These are phyloP conservation scores for Allolobophora icterica DNA, from an alignment of 2,888 invertebrate genomes.

Conservation along the genomic window DNA sequence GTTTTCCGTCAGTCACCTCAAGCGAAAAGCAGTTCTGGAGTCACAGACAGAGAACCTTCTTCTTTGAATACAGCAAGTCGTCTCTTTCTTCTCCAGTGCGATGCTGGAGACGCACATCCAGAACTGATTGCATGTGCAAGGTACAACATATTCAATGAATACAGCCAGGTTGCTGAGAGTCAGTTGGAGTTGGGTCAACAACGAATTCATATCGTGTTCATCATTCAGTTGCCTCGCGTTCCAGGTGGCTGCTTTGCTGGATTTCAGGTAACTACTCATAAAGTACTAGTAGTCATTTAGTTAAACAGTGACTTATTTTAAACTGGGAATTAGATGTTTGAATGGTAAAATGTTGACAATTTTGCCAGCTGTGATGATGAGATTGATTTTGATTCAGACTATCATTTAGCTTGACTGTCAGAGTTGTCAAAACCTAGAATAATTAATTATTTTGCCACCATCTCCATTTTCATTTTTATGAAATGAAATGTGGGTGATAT, in stretches of 20 bases:
- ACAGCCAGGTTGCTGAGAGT: conserved; percentile 15
- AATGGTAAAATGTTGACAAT: background rate
- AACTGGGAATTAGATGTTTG: background rate
- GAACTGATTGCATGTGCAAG: conserved; percentile 58
- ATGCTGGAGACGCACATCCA: conserved; percentile 55
- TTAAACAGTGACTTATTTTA: background rate
- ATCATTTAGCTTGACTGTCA: too few relatives aligned
- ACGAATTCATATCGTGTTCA: conserved; percentile 52
- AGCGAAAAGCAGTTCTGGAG: background rate
- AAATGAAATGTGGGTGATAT: too few relatives aligned
- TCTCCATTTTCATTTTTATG: too few relatives aligned
- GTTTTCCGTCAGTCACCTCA: conserved; percentile 44
- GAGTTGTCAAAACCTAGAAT: too few relatives aligned
- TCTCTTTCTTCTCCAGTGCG: conserved; percentile 58
- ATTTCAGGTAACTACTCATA: conserved; percentile 53
- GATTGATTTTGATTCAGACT: too few relatives aligned
- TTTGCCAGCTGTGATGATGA: background rate
- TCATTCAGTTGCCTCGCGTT: conserved; percentile 55
- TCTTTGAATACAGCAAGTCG: conserved; percentile 35
- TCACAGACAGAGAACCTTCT: background rate
- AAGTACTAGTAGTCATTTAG: background rate
- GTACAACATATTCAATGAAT: conserved; percentile 54
- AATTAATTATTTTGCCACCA: too few relatives aligned
- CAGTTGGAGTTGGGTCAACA: background rate
- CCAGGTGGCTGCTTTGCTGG: conserved; percentile 56